Evolutionary conservation across 1,140 invertebrate genomes (phyloP), one percentile per base, ranked within the genome.

Genomic region (Ctenoplectra terminalis): DNA sequence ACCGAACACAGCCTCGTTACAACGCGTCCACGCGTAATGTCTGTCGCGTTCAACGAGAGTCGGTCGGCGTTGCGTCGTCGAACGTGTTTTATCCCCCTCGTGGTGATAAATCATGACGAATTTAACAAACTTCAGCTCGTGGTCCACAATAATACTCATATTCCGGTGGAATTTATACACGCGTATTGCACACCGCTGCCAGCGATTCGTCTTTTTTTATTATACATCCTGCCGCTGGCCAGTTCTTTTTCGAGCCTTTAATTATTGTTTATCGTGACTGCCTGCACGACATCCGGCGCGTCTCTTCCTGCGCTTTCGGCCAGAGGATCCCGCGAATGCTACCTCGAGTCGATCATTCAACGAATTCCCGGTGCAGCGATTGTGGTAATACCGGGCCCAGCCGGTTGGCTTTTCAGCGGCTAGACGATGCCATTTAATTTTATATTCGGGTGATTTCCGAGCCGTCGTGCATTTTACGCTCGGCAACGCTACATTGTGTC

Each of bases 211-310:
- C 83, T 48, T 43, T 63, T 50, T 69, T 84, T 82, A 50, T 82
- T 77, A 9, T 40, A 40, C 40, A 40, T 5, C 40, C 40, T 9
- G 9, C 40, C 40, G n/a, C n/a, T n/a, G n/a, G n/a, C n/a, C 40
- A 5, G 40, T 40, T 40, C 40, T 40, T 40, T 40, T 40, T 56
- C 54, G n/a, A 9, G 31, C 23, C 46, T 85, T 86, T 87, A 86
- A 86, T 86, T 81, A 82, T 86, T 87, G 69, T 87, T 87, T 86
- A 86, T 87, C 84, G 80, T 31, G 46, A 58, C 82, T 67, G 73
- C 58, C 52, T 9, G 61, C 40, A 34, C 64, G 43, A 31, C 63
- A 56, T 69, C 11, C 75, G 20, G 2, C 61, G 13, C 46, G 17
- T 29, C 56, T 37, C 20, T 34, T 72, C 17, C 31, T 29, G 58